Conservation (phyloP, 2,113 vertebrate genomes). For the Hippoglossus stenolepis region DNA sequence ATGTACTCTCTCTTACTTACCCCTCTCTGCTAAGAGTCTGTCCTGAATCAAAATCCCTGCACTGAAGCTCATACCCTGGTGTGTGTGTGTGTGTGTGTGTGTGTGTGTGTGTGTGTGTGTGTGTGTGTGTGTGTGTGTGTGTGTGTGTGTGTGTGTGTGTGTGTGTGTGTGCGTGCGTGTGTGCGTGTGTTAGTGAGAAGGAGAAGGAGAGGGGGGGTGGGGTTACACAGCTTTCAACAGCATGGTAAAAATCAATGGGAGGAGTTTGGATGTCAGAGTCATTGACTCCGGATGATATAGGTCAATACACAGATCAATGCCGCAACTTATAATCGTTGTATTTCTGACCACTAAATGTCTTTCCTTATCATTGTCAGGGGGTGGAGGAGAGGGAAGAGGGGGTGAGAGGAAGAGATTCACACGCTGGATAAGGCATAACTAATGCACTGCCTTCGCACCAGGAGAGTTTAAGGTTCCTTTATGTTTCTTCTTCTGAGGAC, state of each 20-base stretch:
- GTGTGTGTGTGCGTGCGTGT: neutral
- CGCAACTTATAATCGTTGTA: slow-evolving; percentile 68
- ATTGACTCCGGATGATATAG: slow-evolving; percentile 61
- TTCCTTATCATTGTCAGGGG: slow-evolving; percentile 54
- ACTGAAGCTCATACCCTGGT: too few relatives aligned
- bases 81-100: too few relatives aligned
- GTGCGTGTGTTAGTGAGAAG: neutral
- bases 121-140: too few relatives aligned
- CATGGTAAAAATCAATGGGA: slow-evolving; percentile 67
- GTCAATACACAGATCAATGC: slow-evolving; percentile 64
- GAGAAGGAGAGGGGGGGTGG: neutral
- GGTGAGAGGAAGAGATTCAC: slow-evolving; percentile 30
- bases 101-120: too few relatives aligned
- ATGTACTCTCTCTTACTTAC: neutral
- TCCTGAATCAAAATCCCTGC: neutral
- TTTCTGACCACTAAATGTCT: slow-evolving; percentile 57
- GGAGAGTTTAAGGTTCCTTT: slow-evolving; percentile 42
- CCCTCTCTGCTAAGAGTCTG: neutral
- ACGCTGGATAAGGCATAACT: slow-evolving; percentile 44
- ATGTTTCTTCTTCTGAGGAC: slow-evolving; percentile 33
- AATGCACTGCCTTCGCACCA: slow-evolving; percentile 15
- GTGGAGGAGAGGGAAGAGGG: slow-evolving; percentile 8
- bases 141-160: too few relatives aligned
- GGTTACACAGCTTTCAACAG: neutral
- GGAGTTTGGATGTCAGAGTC: slow-evolving; percentile 60